Evolutionary conservation across 2,797 vertebrate species (phyloP), one percentile per base, ranked within the genome.

Genomic region (Acanthurus leucopareius): DNA sequence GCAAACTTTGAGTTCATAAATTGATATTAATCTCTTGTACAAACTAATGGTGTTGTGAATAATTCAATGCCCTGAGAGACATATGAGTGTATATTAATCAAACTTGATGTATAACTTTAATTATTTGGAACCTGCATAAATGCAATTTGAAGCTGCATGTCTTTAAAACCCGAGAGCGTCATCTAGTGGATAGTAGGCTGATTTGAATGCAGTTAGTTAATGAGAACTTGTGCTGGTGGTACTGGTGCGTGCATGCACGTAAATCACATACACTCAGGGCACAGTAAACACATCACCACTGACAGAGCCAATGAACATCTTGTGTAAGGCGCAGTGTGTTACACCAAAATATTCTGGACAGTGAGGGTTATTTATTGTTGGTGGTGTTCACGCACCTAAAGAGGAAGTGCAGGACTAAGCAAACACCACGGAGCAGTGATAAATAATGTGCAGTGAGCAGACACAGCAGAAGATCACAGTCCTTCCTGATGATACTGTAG

Each of bases 101-200:
- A 38, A 69, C 16, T 25, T 1, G 5, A 16, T 58, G n/a, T 22
- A 2, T 45, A 32, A 59, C 7, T 72, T 49, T 67, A 81, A 75
- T 81, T 42, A 79, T 70, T 54, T 69, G 49, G 35, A 60, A 51
- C 49, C 25, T 77, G n/a, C 70, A 76, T 75, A 52, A 58, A 59
- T 73, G 48, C 48, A 75, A 83, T 84, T 85, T 86, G 53, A 42
- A 58, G 60, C 38, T 45, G 52, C 69, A 70, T 71, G 84, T 76
- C 90, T 90, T 93, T 91, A 86, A 93, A 92, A 91, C 75, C 80
- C 89, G 77, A 94, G 78, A 94, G 91, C 93, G 90, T 90, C 95
- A 95, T 94, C 95, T 96, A 93, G 93, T 94, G 95, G 88, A 73
- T 32, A 48, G 73, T 44, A 3, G 60, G 57, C 56, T 84, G 70